Conservation (phyloP, 2,888 invertebrate species). For the Kryphioiulus occultus region DNA sequence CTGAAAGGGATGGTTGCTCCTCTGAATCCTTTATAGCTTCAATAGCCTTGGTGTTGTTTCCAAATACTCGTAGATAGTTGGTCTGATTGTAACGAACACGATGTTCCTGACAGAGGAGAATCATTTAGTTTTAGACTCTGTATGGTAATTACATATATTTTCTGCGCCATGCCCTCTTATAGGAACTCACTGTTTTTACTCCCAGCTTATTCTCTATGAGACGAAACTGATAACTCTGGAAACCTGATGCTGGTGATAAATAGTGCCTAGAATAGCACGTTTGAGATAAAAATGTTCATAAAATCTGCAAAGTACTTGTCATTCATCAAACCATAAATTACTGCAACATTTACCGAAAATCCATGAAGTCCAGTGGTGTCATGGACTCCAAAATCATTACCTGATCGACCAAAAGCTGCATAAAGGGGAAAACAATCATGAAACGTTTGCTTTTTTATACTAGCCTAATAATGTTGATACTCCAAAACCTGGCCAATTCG, state of each 20-base stretch:
- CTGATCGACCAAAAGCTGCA: constrained; percentile 92
- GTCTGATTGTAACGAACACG: constrained; percentile 93
- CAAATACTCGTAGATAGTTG: constrained; percentile 83
- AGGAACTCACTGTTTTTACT: constrained; percentile 65
- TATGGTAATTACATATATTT: background rate
- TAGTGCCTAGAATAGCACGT: constrained; percentile 72
- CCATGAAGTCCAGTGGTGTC: constrained; percentile 99
- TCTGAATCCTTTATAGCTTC: constrained; percentile 74
- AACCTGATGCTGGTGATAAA: constrained; percentile 94
- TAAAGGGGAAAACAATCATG: constrained; percentile 54
- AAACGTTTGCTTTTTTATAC: constrained; percentile 19
- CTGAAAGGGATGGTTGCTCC: constrained; percentile 82
- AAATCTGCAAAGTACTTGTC: background rate
- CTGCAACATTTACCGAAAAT: constrained; percentile 73
- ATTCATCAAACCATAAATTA: no score
- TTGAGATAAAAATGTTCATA: background rate
- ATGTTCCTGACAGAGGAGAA: constrained; percentile 70
- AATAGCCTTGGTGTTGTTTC: constrained; percentile 74
- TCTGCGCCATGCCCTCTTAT: background rate
- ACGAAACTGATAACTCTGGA: constrained; percentile 96
- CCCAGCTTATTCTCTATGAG: constrained; percentile 93
- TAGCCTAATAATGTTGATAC: background rate
- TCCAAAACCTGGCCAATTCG: background rate
- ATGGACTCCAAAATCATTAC: constrained; percentile 97
- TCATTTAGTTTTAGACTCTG: constrained; percentile 25